A percentile compares a stretch with the other conserved stretches of the same genome.
phyloP scores from a whole-genome alignment of 2,113 vertebrate genomes.

The Murina feae region DNA sequence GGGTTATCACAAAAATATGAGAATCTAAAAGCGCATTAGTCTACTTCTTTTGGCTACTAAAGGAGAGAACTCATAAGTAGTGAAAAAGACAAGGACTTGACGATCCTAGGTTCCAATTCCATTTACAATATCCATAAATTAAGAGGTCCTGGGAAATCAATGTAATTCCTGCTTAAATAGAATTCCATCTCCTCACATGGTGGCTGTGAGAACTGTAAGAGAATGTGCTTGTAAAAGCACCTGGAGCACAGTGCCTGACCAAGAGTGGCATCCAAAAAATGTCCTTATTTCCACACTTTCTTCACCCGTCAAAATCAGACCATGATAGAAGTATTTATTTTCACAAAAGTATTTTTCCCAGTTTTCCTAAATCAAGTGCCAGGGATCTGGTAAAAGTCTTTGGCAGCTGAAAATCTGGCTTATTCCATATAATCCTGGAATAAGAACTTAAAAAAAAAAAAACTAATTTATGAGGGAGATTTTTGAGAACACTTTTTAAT shows the following conservation, averaged over 20 bases:
- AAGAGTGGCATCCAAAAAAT: neutral
- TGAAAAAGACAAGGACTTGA: neutral
- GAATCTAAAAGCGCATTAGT: neutral
- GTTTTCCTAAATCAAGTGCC: conserved; percentile 61
- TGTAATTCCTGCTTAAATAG: neutral
- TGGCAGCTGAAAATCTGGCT: conserved; percentile 56
- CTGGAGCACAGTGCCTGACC: neutral
- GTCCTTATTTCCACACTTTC: conserved; percentile 10
- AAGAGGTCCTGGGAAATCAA: neutral
- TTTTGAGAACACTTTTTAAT: conserved; percentile 61
- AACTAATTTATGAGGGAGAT: conserved; percentile 55
- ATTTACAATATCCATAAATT: neutral
- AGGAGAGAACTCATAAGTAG: neutral
- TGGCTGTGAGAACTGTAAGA: neutral
- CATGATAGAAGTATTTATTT: conserved; percentile 48
- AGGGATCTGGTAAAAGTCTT: conserved; percentile 66
- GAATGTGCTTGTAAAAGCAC: neutral
- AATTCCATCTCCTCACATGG: neutral
- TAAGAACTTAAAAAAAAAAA: conserved; percentile 57
- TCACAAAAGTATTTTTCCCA: conserved; percentile 52
- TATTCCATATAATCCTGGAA: conserved; percentile 50
- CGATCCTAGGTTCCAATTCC: neutral
- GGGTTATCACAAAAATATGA: conserved; percentile 7
- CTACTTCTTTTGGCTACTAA: neutral
- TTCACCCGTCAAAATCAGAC: conserved; percentile 37